Conservation (phyloP, 2,888 invertebrate genomes). For the Aspidiotus destructor region DNA sequence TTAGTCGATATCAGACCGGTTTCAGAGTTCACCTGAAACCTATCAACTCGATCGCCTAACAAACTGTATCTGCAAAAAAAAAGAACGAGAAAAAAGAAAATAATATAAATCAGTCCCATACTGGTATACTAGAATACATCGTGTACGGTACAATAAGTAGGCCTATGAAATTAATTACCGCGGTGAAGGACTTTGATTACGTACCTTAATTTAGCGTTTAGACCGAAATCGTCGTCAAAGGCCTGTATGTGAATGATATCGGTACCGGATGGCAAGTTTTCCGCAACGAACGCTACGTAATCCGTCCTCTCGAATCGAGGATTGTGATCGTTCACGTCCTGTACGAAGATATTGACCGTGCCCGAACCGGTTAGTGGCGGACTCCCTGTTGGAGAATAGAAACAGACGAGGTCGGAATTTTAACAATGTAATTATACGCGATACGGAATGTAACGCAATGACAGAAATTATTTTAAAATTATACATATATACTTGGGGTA, state of each 20-base stretch:
- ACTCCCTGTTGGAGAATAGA: slow-evolving; percentile 54
- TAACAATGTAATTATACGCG: slow-evolving; percentile 1
- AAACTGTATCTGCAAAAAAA: slow-evolving; percentile 56
- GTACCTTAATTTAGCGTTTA: slow-evolving; percentile 73
- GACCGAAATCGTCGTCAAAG: slow-evolving; percentile 69
- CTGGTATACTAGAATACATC: background rate
- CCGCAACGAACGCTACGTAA: slow-evolving; percentile 66
- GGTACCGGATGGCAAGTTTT: slow-evolving; percentile 71
- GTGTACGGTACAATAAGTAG: background rate
- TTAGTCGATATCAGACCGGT: slow-evolving; percentile 71
- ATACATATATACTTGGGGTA: background rate
- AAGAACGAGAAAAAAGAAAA: background rate
- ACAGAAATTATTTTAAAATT: slow-evolving; percentile 4
- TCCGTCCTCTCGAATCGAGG: slow-evolving; percentile 76
- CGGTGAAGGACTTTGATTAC: slow-evolving; percentile 25
- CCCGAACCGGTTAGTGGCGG: slow-evolving; percentile 89
- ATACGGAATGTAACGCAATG: background rate
- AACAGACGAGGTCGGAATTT: background rate
- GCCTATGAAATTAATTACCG: background rate
- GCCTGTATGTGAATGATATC: slow-evolving; percentile 69
- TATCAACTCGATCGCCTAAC: slow-evolving; percentile 67
- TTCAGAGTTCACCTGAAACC: slow-evolving; percentile 66
- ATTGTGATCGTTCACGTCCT: slow-evolving; percentile 88
- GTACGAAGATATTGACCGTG: slow-evolving; percentile 75
- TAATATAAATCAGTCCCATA: background rate